Evolutionary conservation across 2,888 invertebrate species (phyloP).

Genomic region (Drosophila lutescens): DNA sequence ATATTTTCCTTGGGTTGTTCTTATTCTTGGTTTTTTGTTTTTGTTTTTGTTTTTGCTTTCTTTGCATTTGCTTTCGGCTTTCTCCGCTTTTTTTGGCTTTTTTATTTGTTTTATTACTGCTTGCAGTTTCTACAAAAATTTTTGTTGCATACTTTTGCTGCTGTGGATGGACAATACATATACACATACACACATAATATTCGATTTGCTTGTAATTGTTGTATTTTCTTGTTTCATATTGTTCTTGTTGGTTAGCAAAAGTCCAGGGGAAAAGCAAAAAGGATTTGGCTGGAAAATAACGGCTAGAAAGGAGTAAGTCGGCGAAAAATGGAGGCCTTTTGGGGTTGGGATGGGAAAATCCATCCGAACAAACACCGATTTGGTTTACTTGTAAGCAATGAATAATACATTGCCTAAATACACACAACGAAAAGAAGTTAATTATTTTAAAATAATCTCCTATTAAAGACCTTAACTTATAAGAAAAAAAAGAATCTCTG

Average conservation of each 20-base stretch:
- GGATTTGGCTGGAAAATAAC: not conserved
- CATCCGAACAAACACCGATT: slow-evolving; percentile 27
- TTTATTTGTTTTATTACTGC: slow-evolving; percentile 10
- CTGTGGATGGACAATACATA: slow-evolving; percentile 40
- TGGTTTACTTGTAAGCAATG: slow-evolving; percentile 26
- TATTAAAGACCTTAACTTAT: not conserved
- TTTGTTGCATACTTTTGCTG: slow-evolving; percentile 40
- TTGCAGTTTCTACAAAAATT: slow-evolving; percentile 34
- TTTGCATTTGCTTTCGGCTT: slow-evolving; percentile 4
- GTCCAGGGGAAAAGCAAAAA: slow-evolving; percentile 19
- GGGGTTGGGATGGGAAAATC: slow-evolving; percentile 26
- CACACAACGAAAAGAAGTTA: not conserved
- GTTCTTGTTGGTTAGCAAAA: slow-evolving; percentile 13
- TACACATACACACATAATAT: slow-evolving; percentile 31
- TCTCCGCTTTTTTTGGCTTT: not conserved
- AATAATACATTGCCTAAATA: slow-evolving; percentile 29
- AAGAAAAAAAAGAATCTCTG: not conserved
- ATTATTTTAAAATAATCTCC: not conserved
- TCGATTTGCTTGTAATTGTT: slow-evolving; percentile 8
- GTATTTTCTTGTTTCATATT: not conserved
- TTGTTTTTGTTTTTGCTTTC: not conserved
- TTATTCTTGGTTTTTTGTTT: not conserved
- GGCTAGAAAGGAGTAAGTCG: slow-evolving; percentile 1
- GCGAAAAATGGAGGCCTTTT: not conserved
- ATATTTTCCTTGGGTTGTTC: slow-evolving; percentile 14